Conservation (phyloP, 2,888 invertebrate species). For the Cremastinae sp. region DNA sequence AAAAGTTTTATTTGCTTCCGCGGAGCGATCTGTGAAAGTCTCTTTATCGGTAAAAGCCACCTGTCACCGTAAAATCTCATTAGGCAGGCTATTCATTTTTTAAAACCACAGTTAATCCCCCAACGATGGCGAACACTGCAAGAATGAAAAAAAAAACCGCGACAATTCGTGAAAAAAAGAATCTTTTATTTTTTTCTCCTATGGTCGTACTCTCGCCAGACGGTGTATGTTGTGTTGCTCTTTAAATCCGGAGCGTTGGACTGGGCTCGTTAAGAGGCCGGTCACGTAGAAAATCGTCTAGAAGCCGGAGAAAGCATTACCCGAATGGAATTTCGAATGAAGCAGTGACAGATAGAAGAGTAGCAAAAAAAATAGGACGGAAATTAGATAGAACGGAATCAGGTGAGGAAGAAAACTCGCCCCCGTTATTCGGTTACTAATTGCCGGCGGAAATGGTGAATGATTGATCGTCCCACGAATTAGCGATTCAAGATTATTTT, state of each 20-base stretch:
- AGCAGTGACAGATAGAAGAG: slow-evolving; percentile 37
- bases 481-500: background rate
- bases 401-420: slow-evolving; percentile 1
- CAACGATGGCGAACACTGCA: too few species aligned
- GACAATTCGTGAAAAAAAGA: background rate
- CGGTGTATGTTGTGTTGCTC: background rate
- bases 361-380: slow-evolving; percentile 10
- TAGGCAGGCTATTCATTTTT: background rate
- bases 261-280: slow-evolving; percentile 41
- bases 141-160: background rate
- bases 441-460: slow-evolving; percentile 24
- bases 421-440: slow-evolving; percentile 9
- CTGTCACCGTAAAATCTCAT: slow-evolving; percentile 3
- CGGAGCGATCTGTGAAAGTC: background rate
- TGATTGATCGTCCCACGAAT: slow-evolving; percentile 4
- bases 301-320: slow-evolving; percentile 24
- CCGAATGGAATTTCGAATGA: slow-evolving; percentile 51
- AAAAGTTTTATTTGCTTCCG: slow-evolving; percentile 1
- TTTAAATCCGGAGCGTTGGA: slow-evolving; percentile 3
- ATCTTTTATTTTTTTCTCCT: slow-evolving; percentile 18
- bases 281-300: slow-evolving; percentile 52
- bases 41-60: background rate
- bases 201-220: slow-evolving; percentile 23
- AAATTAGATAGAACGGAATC: background rate
- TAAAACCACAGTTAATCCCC: background rate